Evolutionary conservation across 1,140 invertebrate genomes (phyloP), one percentile per base, ranked within the genome.

Genomic region (Drosophila novamexicana): DNA sequence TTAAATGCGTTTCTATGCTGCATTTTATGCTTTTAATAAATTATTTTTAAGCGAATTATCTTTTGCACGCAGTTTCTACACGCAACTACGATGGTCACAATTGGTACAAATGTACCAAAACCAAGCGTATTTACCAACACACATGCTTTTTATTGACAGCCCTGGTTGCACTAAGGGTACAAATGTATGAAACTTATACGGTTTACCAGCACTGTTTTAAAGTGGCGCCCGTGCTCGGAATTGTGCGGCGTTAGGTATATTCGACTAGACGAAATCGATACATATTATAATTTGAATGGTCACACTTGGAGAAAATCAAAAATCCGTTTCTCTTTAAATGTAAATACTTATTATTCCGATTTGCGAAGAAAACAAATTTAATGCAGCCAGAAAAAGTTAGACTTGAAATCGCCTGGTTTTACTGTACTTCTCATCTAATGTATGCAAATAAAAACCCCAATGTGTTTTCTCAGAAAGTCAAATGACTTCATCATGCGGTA

Each of bases 81-180:
- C 44, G 29, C 68, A 65, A 65, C 56, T 53, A 64, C 68, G 44
- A 44, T 57, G 50, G 12, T 34, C 47, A 47, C 39, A 52, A 66
- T 52, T 53, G 45, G 63, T 66, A 66, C 59, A 50, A 44, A 14
- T 45, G 69, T 72, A 63, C 59, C 40, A 4, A 12, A 39, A 34
- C 63, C 12, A 16, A 37, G n/a, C 7, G 36, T 9, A 66, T 37
- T 66, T 45, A 32, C 8, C 63, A 66, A 32, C 63, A 66, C 61
- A 14, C 7, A 12, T 47, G 9, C 12, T 14, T 12, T 6, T 2
- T 5, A 14, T 22, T 56, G 52, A 42, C 12, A 66, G 36, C 63
- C 10, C 63, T 56, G 52, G 52, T 1, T 14, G 8, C 14, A 54
- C 14, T 29, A 36, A 34, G 34, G 63, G 63, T 57, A 57, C 54